Evolutionary conservation across 2,888 invertebrate genomes (phyloP), one percentile per base, ranked within the genome.

Genomic region (Lepidocyrtoides sp.): DNA sequence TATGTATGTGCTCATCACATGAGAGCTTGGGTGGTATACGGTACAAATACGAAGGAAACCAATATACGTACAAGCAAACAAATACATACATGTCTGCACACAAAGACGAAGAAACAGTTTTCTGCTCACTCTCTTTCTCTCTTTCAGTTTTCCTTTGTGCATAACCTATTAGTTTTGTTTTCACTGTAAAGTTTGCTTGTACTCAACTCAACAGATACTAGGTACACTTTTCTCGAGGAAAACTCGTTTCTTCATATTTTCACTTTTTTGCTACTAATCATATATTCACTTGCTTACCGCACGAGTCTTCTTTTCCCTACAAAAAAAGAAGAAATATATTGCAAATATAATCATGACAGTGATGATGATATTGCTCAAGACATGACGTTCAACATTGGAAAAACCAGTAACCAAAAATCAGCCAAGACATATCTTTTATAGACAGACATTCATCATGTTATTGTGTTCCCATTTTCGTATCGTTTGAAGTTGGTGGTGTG

Each of bases 151-250:
- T n/a, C 44, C 44, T 63, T 83, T 29, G 83, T 48, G 48, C 41
- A 66, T 41, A 83, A 83, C 44, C 60, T 63, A 63, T 44, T 83
- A 83, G 48, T 41, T 48, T 66, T 83, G 63, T 66, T 83, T 29
- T 12, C 54, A n/a, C 29, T 51, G 7, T 75, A 51, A 29, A 77
- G 26, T 4, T 26, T 77, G 17, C 51, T 17, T 54, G 26, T 8
- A 77, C n/a, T 51, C 20, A 26, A 77, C 26, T 51, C 20, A 51
- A 4, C 29, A 54, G 51, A 41, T 72, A 69, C 36, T 23, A 75
- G 23, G 23, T 14, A 75, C 14, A 75, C 41, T 23, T 26, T 23
- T 44, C 8, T n/a, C 72, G 23, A 48, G 41, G 17, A 75, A 36
- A 75, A 14, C 23, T 75, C 12, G 23, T 75, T 26, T 20, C 8